Percentiles rank a stretch among this genome's conserved stretches.
Conservation (phyloP, 1,140 invertebrate species). For the Dendroctonus valens region DNA sequence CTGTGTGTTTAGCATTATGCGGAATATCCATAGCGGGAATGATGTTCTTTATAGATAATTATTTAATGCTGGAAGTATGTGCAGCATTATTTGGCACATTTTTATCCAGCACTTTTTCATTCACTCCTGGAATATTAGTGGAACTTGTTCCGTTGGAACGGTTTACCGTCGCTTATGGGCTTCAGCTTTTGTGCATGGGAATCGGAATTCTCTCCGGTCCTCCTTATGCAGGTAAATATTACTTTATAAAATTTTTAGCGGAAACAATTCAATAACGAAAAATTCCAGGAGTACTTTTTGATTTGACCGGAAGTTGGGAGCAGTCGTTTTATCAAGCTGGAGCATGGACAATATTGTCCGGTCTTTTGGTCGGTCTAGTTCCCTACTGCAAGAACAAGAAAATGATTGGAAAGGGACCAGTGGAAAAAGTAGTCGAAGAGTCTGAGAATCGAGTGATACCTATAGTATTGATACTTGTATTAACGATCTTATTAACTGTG, state of each 20-base stretch:
- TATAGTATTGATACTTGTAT: constrained; percentile 20
- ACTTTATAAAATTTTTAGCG: not conserved
- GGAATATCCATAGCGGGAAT: constrained; percentile 70
- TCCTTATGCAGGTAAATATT: constrained; percentile 57
- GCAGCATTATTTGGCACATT: constrained; percentile 75
- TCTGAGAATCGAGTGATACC: constrained; percentile 19
- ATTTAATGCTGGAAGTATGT: constrained; percentile 57
- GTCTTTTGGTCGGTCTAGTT: constrained; percentile 67
- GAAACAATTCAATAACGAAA: not conserved
- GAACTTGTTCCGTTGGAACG: constrained; percentile 74
- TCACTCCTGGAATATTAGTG: constrained; percentile 83
- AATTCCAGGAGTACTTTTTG: constrained; percentile 66
- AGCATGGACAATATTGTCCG: constrained; percentile 72
- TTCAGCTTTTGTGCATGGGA: constrained; percentile 83
- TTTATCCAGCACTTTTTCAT: constrained; percentile 84
- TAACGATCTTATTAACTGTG: constrained; percentile 13
- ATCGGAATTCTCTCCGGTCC: constrained; percentile 61
- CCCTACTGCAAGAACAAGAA: constrained; percentile 65
- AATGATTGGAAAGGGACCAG: constrained; percentile 61
- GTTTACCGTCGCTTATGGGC: constrained; percentile 86
- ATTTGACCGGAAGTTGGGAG: constrained; percentile 69
- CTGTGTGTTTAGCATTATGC: constrained; percentile 72
- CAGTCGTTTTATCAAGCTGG: constrained; percentile 74
- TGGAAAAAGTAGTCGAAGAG: constrained; percentile 54
- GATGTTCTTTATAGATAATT: constrained; percentile 65